Evolutionary conservation across 2,888 invertebrate species (phyloP).

Genomic region (Drosophila mercatorum): DNA sequence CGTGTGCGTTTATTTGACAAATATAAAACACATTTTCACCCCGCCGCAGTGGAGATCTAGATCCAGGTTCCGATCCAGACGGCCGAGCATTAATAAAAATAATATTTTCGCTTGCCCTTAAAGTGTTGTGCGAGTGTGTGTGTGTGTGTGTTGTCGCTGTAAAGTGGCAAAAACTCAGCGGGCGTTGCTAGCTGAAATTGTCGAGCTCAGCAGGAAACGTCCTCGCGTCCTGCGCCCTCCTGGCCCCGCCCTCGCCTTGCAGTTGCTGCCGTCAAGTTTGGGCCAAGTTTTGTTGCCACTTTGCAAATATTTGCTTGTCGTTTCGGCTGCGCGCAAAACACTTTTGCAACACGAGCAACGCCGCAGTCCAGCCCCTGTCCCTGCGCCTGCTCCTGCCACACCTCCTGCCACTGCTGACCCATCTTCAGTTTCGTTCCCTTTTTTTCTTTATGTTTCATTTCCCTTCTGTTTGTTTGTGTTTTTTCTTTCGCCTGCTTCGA

Average conservation of each 20-base stretch:
- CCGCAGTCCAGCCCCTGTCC: background rate
- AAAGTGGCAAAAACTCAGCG: slow-evolving; percentile 56
- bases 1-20: slow-evolving; percentile 75
- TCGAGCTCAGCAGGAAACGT: slow-evolving; percentile 65
- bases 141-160: slow-evolving; percentile 30
- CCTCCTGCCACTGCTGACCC: slow-evolving; percentile 14
- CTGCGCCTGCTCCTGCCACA: slow-evolving; percentile 14
- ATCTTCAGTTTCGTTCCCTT: slow-evolving; percentile 16
- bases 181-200: slow-evolving; percentile 51
- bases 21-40: slow-evolving; percentile 77
- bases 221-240: slow-evolving; percentile 28
- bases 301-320: slow-evolving; percentile 77
- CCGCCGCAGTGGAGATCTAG: slow-evolving; percentile 34
- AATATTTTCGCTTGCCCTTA: slow-evolving; percentile 63
- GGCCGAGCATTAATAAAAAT: slow-evolving; percentile 75
- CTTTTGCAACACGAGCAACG: slow-evolving; percentile 54
- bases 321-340: slow-evolving; percentile 71
- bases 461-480: background rate
- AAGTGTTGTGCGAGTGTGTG: slow-evolving; percentile 26
- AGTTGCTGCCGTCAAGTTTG: slow-evolving; percentile 36
- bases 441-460: slow-evolving; percentile 7
- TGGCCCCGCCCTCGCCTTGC: slow-evolving; percentile 17
- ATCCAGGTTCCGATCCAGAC: slow-evolving; percentile 56
- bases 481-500: slow-evolving; percentile 27
- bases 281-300: slow-evolving; percentile 74